These are phyloP conservation scores for Zaprionus lachaisei DNA, from an alignment of 1,140 invertebrate genomes.

Conservation along the genomic window DNA sequence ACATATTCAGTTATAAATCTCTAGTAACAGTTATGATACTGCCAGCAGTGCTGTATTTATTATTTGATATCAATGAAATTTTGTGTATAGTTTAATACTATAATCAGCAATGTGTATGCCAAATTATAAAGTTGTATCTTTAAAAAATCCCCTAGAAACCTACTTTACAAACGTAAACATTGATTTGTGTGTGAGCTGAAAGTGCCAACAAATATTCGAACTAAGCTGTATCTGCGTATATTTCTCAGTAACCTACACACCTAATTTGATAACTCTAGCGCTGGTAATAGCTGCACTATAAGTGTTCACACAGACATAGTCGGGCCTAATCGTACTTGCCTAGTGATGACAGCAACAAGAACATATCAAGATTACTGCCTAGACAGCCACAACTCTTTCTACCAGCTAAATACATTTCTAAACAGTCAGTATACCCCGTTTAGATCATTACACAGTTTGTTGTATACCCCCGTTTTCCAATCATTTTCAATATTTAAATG, in stretches of 20 bases:
- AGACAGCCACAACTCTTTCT: not conserved
- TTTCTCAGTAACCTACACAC: rapidly evolving
- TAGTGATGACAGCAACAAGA: too few species aligned
- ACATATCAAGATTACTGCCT: too few species aligned
- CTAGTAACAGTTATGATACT: too few species aligned
- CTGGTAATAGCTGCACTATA: not conserved
- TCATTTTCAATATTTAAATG: not conserved
- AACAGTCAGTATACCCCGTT: not conserved
- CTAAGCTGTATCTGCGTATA: not conserved
- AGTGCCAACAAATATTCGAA: not conserved
- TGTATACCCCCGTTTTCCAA: not conserved
- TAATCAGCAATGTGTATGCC: not conserved
- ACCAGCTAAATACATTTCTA: not conserved
- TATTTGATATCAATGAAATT: not conserved
- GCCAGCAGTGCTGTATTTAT: not conserved
- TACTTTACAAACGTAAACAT: not conserved
- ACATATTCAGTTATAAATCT: too few species aligned
- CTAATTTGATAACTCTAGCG: not conserved
- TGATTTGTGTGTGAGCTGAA: rapidly evolving
- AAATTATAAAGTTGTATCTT: not conserved
- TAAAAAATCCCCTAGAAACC: not conserved
- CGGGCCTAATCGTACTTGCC: too few species aligned
- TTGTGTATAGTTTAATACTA: not conserved
- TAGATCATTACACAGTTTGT: not conserved
- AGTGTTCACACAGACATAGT: not conserved